A percentile compares a stretch with the other conserved stretches of the same genome.
Evolutionary conservation across 2,888 invertebrate species (phyloP).

Genomic region (Labia minor): DNA sequence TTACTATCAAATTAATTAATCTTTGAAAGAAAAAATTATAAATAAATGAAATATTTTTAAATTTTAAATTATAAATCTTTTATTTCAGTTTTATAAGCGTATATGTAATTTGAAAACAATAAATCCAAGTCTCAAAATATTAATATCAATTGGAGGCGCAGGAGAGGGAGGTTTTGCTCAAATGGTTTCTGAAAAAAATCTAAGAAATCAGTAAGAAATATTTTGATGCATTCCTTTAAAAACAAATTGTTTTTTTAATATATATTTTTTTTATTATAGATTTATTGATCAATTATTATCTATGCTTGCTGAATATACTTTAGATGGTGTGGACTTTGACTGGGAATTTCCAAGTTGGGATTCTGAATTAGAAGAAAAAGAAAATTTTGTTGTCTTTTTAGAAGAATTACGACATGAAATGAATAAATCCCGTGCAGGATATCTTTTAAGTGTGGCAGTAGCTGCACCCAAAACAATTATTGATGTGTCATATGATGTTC

Average conservation of each 20-base stretch:
- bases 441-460: conserved; percentile 63
- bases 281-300: conserved; percentile 44
- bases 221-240: not conserved
- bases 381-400: conserved; percentile 63
- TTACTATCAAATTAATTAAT: no score
- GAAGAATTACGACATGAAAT: conserved; percentile 61
- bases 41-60: not conserved
- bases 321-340: conserved; percentile 68
- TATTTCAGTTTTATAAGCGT: conserved; percentile 35
- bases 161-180: conserved; percentile 50
- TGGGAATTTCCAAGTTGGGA: conserved; percentile 75
- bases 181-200: conserved; percentile 60
- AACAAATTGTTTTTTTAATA: not conserved
- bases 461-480: conserved; percentile 68
- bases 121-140: conserved; percentile 59
- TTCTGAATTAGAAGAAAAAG: conserved; percentile 45
- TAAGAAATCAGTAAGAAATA: conserved; percentile 45
- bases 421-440: conserved; percentile 37
- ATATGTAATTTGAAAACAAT: conserved; percentile 44
- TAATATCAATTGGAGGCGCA: conserved; percentile 63
- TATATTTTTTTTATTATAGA: no score
- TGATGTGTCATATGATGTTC: conserved; percentile 64
- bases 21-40: not conserved
- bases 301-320: conserved; percentile 41
- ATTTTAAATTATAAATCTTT: not conserved